Evolutionary conservation across 1,140 invertebrate genomes (phyloP), one percentile per base, ranked within the genome.

Genomic region (Drosophila mojavensis): DNA sequence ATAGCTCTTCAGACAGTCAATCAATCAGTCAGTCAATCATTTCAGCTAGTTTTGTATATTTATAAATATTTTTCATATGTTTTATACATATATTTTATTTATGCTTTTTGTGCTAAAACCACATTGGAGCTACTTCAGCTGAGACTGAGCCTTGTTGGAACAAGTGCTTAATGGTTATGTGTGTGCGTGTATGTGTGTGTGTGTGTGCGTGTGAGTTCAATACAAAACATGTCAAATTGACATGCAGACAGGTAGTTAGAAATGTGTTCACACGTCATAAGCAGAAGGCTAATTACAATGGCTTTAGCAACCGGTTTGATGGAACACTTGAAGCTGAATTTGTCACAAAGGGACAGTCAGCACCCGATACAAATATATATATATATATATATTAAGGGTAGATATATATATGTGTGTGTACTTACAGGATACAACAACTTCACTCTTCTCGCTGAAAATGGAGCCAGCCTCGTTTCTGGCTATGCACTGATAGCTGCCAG

Each of bases 391-490:
- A n/a, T 15, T 53, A 9, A 30, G 5, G n/a, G 4, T 9, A 26
- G n/a, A 28, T 17, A 15, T 54, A 15, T 33, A 24, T 11, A n/a
- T 33, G 7, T 36, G 30, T 10, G 30, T 39, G 10, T 85, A 96
- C 97, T 96, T 95, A 98, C 97, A 98, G 45, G 97, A 97, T 59
- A 98, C 97, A 53, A 96, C 94, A 55, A 99, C 95, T 76, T 95
- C 94, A 81, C 97, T 96, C 92, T 96, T 96, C 86, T 98, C 96
- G 92, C 97, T 98, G 90, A 98, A 95, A 91, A 98, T 96, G 51
- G 97, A 96, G 47, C 98, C 98, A 51, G 97, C 97, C 76, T 96
- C 95, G 93, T 98, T 98, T 65, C 95, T 95, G 9, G 97, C 97
- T 53, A 98, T 95, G 93, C 97, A 98, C 90, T 97, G 96, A 93